These are phyloP conservation scores for Lagopus leucura DNA, from an alignment of 2,113 vertebrate genomes.

Conservation along the genomic window DNA sequence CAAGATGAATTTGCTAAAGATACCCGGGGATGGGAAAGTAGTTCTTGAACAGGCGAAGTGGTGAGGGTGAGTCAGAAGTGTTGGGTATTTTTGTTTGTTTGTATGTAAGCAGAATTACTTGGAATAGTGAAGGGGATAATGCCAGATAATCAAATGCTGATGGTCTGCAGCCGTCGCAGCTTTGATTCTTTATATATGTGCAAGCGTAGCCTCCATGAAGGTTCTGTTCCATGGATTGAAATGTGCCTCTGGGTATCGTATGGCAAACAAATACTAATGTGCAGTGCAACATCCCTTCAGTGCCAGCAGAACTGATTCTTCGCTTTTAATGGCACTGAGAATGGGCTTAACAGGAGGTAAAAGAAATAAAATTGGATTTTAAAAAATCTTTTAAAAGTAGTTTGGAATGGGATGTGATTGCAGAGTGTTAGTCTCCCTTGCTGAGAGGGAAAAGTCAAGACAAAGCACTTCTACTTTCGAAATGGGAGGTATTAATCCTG, in stretches of 20 bases:
- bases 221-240: fast-evolving
- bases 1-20: not conserved
- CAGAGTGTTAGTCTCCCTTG: not conserved
- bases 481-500: not conserved
- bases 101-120: fast-evolving
- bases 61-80: not conserved
- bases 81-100: not conserved
- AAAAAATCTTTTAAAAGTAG: not conserved
- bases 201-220: not conserved
- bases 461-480: constrained; percentile 25
- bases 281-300: not conserved
- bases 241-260: not conserved
- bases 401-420: not conserved
- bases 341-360: not conserved
- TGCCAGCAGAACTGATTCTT: not conserved
- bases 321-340: not conserved
- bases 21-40: fast-evolving
- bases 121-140: not conserved
- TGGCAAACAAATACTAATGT: not conserved
- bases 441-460: not conserved
- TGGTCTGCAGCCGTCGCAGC: not conserved
- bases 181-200: not conserved
- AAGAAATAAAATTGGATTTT: not conserved
- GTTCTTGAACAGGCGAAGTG: not conserved
- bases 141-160: not conserved